phyloP scores from a whole-genome alignment of 2,797 vertebrate genomes.

The Sebastes goodei region DNA sequence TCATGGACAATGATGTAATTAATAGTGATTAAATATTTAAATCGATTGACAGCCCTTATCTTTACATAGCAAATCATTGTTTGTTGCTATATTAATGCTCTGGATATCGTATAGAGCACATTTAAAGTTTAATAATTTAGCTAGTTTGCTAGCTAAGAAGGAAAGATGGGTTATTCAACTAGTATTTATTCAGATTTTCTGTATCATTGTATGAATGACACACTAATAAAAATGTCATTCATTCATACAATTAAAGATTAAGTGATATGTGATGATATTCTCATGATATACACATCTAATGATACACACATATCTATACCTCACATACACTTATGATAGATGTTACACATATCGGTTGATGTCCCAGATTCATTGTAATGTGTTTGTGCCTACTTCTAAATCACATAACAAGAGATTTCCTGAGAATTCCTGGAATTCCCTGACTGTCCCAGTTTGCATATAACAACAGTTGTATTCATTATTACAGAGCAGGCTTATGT shows the following conservation, averaged over 20 bases:
- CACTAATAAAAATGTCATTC: not conserved
- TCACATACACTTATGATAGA: not conserved
- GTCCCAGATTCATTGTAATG: constrained; percentile 56
- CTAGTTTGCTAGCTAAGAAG: not conserved
- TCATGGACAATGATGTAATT: too few species aligned
- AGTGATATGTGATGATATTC: not conserved
- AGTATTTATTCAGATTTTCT: not conserved
- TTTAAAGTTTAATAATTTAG: not conserved
- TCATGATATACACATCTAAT: not conserved
- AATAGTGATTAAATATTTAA: accelerated
- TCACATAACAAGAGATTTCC: constrained; percentile 23
- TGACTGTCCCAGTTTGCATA: constrained; percentile 27
- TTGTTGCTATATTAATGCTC: too few species aligned
- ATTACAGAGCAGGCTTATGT: constrained; percentile 51
- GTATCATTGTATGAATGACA: not conserved
- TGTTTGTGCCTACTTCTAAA: constrained; percentile 33
- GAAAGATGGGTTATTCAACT: not conserved
- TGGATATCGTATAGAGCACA: too few species aligned
- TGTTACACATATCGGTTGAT: constrained; percentile 30
- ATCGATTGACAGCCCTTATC: too few species aligned
- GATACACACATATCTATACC: not conserved
- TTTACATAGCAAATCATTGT: too few species aligned
- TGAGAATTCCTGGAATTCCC: constrained; percentile 61
- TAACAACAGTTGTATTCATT: constrained; percentile 59
- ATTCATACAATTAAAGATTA: not conserved